phyloP scores from a whole-genome alignment of 2,797 vertebrate species.

The Spatula clypeata region DNA sequence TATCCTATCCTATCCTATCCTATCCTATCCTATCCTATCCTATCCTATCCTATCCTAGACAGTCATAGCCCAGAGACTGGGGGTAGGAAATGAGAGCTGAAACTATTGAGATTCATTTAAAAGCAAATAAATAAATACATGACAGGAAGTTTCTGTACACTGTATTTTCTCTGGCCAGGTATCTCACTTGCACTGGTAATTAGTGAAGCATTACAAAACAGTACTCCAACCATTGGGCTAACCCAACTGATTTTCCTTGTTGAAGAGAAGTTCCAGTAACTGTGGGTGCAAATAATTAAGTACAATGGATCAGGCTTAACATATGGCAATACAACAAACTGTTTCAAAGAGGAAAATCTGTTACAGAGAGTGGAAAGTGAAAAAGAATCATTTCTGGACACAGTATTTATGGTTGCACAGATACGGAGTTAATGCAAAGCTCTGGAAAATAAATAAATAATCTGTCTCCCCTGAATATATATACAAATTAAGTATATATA shows the following conservation, averaged over 20 bases:
- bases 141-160: background rate
- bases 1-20: no score
- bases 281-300: conserved; percentile 17
- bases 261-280: background rate
- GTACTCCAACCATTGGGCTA: background rate
- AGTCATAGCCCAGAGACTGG: background rate
- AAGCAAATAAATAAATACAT: background rate
- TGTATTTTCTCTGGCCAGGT: background rate
- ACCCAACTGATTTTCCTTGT: conserved; percentile 28
- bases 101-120: background rate
- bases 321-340: background rate
- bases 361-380: background rate
- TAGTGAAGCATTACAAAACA: conserved; percentile 15
- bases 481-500: background rate
- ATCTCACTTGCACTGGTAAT: background rate
- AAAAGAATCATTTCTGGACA: conserved; percentile 28
- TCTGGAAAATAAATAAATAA: background rate
- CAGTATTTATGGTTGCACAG: background rate
- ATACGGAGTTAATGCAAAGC: background rate
- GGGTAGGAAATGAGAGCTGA: background rate
- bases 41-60: background rate
- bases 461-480: rapidly evolving
- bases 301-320: conserved; percentile 8
- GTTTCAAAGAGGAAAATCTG: conserved; percentile 32
- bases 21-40: no score